These are phyloP conservation scores for Papilio helenus DNA, from an alignment of 1,140 invertebrate species.

Conservation along the genomic window DNA sequence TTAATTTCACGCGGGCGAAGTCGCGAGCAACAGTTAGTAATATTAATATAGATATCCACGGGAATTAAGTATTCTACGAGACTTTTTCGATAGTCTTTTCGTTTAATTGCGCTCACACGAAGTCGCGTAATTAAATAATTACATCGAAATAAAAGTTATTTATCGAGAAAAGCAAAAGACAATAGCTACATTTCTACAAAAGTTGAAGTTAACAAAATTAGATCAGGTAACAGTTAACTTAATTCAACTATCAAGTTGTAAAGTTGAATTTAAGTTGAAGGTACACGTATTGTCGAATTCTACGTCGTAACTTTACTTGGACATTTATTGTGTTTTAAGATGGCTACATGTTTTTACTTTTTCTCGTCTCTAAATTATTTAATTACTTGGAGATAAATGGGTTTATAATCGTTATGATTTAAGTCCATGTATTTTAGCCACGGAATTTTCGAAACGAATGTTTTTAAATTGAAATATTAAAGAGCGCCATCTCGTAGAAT, in stretches of 20 bases:
- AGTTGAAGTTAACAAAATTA: not conserved
- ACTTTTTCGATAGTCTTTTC: too few species aligned
- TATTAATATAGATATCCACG: too few species aligned
- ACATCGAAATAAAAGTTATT: too few species aligned
- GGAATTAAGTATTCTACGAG: too few species aligned
- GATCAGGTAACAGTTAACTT: not conserved
- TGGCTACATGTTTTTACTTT: not conserved
- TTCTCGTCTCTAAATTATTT: not conserved
- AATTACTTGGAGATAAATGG: not conserved
- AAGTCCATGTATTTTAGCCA: not conserved
- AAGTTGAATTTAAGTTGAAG: not conserved
- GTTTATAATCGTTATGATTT: not conserved
- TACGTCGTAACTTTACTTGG: not conserved
- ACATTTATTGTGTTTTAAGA: not conserved
- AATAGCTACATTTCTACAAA: not conserved
- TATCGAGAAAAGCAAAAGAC: not conserved
- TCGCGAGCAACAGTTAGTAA: too few species aligned
- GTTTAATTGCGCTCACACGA: too few species aligned
- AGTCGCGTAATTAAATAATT: too few species aligned
- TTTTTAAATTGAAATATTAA: not conserved
- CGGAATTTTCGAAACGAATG: not conserved
- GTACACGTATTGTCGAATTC: not conserved
- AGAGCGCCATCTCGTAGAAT: not conserved
- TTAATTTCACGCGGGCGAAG: too few species aligned
- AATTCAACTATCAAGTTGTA: constrained; percentile 3